These are phyloP conservation scores for Cinclus cinclus DNA, from an alignment of 2,113 vertebrate genomes.

Conservation along the genomic window DNA sequence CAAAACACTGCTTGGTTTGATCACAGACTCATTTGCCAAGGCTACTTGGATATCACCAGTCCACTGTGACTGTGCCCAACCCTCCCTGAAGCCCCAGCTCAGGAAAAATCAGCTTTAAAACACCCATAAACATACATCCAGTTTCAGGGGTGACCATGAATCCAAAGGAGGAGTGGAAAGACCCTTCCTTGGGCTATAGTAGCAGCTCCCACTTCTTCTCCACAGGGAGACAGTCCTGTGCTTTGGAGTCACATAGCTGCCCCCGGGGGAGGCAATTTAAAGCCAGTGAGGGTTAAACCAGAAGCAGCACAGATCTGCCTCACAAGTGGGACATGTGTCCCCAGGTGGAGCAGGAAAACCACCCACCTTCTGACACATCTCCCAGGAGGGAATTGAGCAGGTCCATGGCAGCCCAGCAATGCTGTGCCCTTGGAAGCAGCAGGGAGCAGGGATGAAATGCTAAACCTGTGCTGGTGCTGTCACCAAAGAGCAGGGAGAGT, in stretches of 20 bases:
- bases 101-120: background rate
- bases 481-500: background rate
- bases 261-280: background rate
- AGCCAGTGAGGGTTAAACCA: background rate
- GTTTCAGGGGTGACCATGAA: background rate
- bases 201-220: background rate
- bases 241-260: background rate
- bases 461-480: background rate
- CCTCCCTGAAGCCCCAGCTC: background rate
- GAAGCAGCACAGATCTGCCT: background rate
- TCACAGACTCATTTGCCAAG: background rate
- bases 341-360: background rate
- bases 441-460: background rate
- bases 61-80: background rate
- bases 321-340: background rate
- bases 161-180: background rate
- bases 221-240: background rate
- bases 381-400: background rate
- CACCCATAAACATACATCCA: background rate
- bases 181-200: background rate
- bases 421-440: background rate
- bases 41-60: background rate
- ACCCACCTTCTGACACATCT: rapidly evolving
- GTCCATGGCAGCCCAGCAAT: background rate
- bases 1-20: background rate